phyloP scores from a whole-genome alignment of 2,797 vertebrate genomes.

The Echeneis naucrates region DNA sequence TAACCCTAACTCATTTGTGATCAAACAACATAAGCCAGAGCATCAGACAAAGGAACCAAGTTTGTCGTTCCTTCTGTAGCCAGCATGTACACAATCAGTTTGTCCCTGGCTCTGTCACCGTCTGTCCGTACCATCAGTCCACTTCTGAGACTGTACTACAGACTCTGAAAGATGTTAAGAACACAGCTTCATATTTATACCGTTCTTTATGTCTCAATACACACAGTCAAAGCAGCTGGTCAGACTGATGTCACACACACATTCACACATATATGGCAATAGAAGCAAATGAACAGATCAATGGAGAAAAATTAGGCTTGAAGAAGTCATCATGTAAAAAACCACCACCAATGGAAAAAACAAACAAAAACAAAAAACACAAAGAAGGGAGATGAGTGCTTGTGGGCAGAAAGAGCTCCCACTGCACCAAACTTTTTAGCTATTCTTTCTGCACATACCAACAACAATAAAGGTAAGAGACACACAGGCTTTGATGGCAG shows the following conservation, averaged over 20 bases:
- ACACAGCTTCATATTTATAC: conserved; percentile 5
- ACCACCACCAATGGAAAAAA: too few species aligned
- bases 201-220: conserved; percentile 23
- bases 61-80: background rate
- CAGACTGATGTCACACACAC: conserved; percentile 45
- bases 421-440: conserved; percentile 9
- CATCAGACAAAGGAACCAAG: background rate
- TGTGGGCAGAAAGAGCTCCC: conserved; percentile 1
- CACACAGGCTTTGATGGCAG: conserved; percentile 9
- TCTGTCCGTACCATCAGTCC: conserved; percentile 18
- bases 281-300: conserved; percentile 33
- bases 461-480: conserved; percentile 30
- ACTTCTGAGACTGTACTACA: conserved; percentile 6
- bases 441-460: conserved; percentile 19
- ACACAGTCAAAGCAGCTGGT: conserved; percentile 48
- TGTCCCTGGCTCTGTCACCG: background rate
- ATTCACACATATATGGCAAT: background rate
- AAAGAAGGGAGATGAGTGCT: conserved; percentile 6
- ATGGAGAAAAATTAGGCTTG: background rate
- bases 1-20: conserved; percentile 4
- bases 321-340: conserved; percentile 23
- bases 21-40: conserved; percentile 3
- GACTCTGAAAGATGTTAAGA: conserved; percentile 15
- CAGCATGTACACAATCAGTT: background rate
- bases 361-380: conserved; percentile 18